Evolutionary conservation across 2,797 vertebrate species (phyloP).

Genomic region (Champsocephalus gunnari): DNA sequence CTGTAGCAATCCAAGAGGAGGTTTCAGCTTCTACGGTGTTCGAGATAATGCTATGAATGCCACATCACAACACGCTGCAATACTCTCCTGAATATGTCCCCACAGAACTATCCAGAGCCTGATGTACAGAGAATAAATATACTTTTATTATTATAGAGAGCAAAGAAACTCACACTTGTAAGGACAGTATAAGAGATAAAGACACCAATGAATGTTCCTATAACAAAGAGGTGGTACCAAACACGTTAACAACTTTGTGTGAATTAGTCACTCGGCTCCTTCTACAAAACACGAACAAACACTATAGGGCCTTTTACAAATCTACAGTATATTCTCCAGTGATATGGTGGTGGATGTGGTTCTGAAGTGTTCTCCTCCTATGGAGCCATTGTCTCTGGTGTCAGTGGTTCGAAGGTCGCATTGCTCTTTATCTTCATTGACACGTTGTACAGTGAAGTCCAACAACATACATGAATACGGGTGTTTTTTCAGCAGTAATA

Average conservation of each 20-base stretch:
- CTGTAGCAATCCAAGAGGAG: background rate
- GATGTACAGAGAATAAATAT: slow-evolving; percentile 64
- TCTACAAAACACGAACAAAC: slow-evolving; percentile 44
- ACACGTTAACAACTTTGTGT: slow-evolving; percentile 37
- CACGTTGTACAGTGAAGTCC: slow-evolving; percentile 18
- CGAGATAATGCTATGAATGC: background rate
- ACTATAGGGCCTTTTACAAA: slow-evolving; percentile 14
- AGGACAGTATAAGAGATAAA: slow-evolving; percentile 50
- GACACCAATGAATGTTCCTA: slow-evolving; percentile 36
- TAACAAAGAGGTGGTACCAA: slow-evolving; percentile 43
- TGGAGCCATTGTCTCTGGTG: background rate
- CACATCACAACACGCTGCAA: background rate
- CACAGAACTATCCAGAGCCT: slow-evolving; percentile 35
- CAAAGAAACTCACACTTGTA: slow-evolving; percentile 53
- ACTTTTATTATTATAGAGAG: slow-evolving; percentile 71
- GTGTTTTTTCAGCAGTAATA: slow-evolving; percentile 21
- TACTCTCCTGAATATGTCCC: background rate
- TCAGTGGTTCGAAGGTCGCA: slow-evolving; percentile 31
- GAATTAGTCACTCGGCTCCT: slow-evolving; percentile 25
- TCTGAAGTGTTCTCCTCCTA: slow-evolving; percentile 12
- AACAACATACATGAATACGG: slow-evolving; percentile 3
- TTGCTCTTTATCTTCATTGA: slow-evolving; percentile 11
- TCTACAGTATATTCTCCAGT: slow-evolving; percentile 53
- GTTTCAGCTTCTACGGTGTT: background rate
- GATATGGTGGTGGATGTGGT: background rate